phyloP scores from a whole-genome alignment of 2,113 vertebrate genomes.

The Gallinago jamesoni region DNA sequence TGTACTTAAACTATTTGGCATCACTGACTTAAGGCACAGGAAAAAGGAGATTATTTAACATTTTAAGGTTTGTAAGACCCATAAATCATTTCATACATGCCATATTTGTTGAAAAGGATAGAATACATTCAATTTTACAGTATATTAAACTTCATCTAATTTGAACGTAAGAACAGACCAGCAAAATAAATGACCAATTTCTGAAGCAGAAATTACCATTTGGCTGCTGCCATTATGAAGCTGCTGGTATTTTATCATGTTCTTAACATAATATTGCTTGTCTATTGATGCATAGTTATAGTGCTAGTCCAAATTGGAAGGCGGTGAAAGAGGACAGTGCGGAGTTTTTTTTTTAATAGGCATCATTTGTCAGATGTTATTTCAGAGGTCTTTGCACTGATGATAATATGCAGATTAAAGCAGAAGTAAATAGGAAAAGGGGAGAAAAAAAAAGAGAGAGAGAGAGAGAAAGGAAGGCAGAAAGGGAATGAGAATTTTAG shows the following conservation, averaged over 20 bases:
- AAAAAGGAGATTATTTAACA: slow-evolving; percentile 80
- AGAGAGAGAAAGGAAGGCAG: not conserved
- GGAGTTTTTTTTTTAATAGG: slow-evolving; percentile 76
- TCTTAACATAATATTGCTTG: slow-evolving; percentile 86
- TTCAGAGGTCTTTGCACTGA: slow-evolving; percentile 77
- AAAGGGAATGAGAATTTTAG: not conserved
- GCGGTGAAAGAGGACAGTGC: slow-evolving; percentile 74
- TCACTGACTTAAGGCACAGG: slow-evolving; percentile 72
- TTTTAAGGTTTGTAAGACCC: slow-evolving; percentile 76
- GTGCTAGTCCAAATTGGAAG: slow-evolving; percentile 81
- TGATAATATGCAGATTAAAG: slow-evolving; percentile 83
- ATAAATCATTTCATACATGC: slow-evolving; percentile 81
- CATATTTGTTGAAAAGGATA: slow-evolving; percentile 81
- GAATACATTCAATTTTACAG: slow-evolving; percentile 85
- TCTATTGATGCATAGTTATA: slow-evolving; percentile 83
- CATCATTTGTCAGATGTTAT: slow-evolving; percentile 81
- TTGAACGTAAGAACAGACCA: slow-evolving; percentile 83
- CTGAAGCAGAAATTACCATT: slow-evolving; percentile 86
- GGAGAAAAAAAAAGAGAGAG: not conserved
- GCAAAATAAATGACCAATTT: slow-evolving; percentile 89
- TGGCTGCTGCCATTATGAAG: slow-evolving; percentile 81
- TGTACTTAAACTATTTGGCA: slow-evolving; percentile 72
- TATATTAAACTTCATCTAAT: slow-evolving; percentile 87
- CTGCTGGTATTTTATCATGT: slow-evolving; percentile 83
- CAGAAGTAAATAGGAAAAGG: slow-evolving; percentile 60